Conservation (phyloP, 2,888 invertebrate genomes). For the Caenorhabditis sp. region DNA sequence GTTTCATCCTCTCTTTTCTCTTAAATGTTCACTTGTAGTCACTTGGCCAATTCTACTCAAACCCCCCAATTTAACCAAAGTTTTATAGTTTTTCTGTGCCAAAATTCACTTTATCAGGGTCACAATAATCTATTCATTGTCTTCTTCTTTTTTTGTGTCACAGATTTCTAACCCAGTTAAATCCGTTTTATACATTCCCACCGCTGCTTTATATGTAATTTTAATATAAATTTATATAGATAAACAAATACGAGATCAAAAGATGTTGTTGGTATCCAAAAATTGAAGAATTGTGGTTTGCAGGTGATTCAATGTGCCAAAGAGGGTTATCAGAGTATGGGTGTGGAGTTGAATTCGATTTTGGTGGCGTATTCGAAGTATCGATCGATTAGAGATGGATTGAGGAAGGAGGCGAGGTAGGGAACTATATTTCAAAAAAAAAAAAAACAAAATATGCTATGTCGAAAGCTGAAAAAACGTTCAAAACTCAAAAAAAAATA, state of each 20-base stretch:
- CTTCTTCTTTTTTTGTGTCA: too few relatives aligned
- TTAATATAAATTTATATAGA: background rate
- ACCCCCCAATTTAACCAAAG: background rate
- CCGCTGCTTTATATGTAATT: background rate
- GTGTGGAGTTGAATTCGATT: conserved; percentile 67
- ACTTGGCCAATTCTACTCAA: background rate
- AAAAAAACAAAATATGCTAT: too few relatives aligned
- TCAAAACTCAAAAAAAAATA: too few relatives aligned
- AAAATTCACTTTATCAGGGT: too few relatives aligned
- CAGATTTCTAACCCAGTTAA: too few relatives aligned
- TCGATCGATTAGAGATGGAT: conserved; percentile 36
- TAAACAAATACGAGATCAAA: background rate
- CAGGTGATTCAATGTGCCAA: conserved; percentile 68
- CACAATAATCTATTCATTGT: too few relatives aligned
- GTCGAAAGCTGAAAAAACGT: too few relatives aligned
- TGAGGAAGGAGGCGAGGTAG: conserved; percentile 39
- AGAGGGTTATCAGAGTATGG: conserved; percentile 57
- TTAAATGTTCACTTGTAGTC: background rate
- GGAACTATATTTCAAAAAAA: too few relatives aligned
- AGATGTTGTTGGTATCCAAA: background rate
- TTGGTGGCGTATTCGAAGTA: conserved; percentile 62
- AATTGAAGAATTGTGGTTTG: conserved; percentile 8
- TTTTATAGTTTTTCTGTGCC: background rate
- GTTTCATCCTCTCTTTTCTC: too few relatives aligned
- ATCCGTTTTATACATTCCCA: too few relatives aligned